Evolutionary conservation across 1,140 invertebrate genomes (phyloP), one percentile per base, ranked within the genome.

Genomic region (Apocrypta bakeri): DNA sequence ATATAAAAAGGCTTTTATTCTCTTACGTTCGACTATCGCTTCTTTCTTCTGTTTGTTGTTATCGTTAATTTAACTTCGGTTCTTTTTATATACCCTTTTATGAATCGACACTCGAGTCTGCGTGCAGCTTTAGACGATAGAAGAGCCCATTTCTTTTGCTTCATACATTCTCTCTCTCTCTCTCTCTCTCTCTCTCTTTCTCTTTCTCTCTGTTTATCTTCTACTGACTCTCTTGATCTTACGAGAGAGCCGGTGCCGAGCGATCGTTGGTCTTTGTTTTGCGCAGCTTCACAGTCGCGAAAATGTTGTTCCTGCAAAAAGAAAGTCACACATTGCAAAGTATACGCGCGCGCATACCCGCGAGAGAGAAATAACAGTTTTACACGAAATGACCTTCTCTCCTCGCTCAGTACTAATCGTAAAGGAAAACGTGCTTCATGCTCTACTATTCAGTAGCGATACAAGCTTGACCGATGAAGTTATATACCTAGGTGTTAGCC

Each of bases 261-360:
- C 96, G 94, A 91, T 97, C 96, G 90, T 97, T 96, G 89, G 96
- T 97, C 92, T 96, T 95, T 81, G 96, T 96, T 93, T 97, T 97
- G 88, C 96, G 94, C 87, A 96, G 94, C 93, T 97, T 97, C 87
- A 97, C 96, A 76, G 96, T 97, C 68, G 96, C 96, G 89, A 97
- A 97, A 89, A 96, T 94, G 88, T 96, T 96, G 85, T 94, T 94
- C 93, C 96, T 97, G 94, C 48, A 21, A 56, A 88, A 94, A 94
- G 87, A 93, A 86, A 87, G 86, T 86, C 76, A 25, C 63, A 66
- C 25, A 7, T 21, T 66, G 63, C 85, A 84, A 81, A 86, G 33
- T 84, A 84, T 84, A 69, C 83, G 56, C 40, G 79, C 76, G 63
- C 85, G 73, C 40, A 85, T 64, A 64, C 73, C 81, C 29, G 74